Conservation (phyloP, 2,888 invertebrate genomes). For the Chorisops tibialis region DNA sequence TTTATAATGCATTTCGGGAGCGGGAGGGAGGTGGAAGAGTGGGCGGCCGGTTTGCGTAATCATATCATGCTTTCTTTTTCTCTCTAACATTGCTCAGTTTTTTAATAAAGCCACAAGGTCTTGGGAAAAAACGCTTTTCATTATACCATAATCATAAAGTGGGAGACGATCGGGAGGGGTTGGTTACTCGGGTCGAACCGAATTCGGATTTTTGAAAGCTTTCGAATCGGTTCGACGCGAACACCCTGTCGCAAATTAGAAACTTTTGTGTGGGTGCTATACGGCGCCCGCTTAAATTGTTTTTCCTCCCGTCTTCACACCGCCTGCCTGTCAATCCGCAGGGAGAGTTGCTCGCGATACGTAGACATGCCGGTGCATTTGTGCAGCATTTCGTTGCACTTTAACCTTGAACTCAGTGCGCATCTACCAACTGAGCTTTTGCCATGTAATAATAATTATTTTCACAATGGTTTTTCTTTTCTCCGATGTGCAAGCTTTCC, state of each 20-base stretch:
- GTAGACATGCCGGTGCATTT: not conserved
- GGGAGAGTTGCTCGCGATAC: not conserved
- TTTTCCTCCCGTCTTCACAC: too few relatives aligned
- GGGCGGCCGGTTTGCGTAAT: too few relatives aligned
- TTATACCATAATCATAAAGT: not conserved
- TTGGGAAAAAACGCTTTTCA: too few relatives aligned
- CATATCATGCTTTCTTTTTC: too few relatives aligned
- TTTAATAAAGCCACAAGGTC: too few relatives aligned
- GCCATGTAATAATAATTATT: constrained; percentile 1
- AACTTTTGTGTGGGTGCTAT: not conserved
- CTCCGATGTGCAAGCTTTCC: constrained; percentile 3
- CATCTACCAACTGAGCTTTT: too few relatives aligned
- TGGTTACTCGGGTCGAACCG: too few relatives aligned
- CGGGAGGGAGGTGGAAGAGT: not conserved
- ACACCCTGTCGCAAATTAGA: too few relatives aligned
- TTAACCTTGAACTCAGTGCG: constrained; percentile 48
- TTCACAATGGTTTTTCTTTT: constrained; percentile 7
- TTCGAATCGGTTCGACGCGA: too few relatives aligned
- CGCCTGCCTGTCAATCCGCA: not conserved
- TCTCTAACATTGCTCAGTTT: too few relatives aligned
- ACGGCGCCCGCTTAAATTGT: too few relatives aligned
- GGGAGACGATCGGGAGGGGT: not conserved
- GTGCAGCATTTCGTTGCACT: constrained; percentile 48
- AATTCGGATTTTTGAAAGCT: too few relatives aligned
- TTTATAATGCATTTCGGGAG: not conserved